These are phyloP conservation scores for Pachyuromys duprasi DNA, from an alignment of 2,797 vertebrate genomes.

Conservation along the genomic window DNA sequence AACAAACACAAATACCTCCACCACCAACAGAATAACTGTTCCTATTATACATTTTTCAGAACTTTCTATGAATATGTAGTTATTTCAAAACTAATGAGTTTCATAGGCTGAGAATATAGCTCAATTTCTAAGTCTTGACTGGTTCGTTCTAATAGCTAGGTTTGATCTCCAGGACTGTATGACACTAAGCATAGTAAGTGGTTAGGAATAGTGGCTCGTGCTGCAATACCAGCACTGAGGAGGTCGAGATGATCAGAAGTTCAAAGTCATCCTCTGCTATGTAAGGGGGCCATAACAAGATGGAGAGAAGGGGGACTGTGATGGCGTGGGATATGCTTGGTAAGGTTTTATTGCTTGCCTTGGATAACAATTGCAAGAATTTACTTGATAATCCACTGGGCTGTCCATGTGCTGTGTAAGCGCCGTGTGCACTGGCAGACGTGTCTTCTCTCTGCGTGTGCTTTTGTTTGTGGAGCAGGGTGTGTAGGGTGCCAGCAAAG, in stretches of 20 bases:
- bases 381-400: not conserved
- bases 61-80: slow-evolving; percentile 10
- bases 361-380: not conserved
- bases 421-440: not conserved
- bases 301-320: not conserved
- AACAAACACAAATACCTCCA: not conserved
- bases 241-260: not conserved
- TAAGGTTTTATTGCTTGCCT: slow-evolving; percentile 7
- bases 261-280: not conserved
- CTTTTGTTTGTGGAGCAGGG: slow-evolving; percentile 11
- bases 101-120: not conserved
- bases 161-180: not conserved
- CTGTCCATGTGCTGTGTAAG: not conserved
- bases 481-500: not conserved
- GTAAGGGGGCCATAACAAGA: not conserved
- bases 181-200: too few relatives aligned
- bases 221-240: not conserved
- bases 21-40: not conserved
- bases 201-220: not conserved
- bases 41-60: not conserved
- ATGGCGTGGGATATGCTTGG: not conserved
- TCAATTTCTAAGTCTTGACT: not conserved
- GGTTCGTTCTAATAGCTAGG: not conserved
- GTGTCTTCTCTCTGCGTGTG: not conserved
- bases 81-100: not conserved